A percentile compares a stretch with the other conserved stretches of the same genome.
Conservation (phyloP, 2,797 vertebrate genomes). For the Catamblyrhynchus diadema region DNA sequence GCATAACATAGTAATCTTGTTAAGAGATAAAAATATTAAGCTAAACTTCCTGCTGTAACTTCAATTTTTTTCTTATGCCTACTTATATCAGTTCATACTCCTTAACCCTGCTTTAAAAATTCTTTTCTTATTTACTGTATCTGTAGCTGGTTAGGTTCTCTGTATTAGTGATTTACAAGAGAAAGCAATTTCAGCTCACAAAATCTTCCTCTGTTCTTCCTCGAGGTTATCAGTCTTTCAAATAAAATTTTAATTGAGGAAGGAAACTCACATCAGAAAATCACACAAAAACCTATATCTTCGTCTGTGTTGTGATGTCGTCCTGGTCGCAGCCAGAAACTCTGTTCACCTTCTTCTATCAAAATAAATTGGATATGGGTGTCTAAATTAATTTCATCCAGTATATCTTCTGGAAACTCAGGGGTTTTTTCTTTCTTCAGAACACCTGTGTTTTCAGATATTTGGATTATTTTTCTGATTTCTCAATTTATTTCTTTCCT, state of each 20-base stretch:
- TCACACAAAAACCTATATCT: constrained; percentile 24
- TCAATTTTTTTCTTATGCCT: neutral
- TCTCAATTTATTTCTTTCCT: neutral
- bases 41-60: neutral
- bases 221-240: neutral
- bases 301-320: constrained; percentile 21
- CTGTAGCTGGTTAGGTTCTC: neutral
- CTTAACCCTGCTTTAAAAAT: neutral
- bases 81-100: neutral
- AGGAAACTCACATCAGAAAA: constrained; percentile 29
- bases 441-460: constrained; percentile 39
- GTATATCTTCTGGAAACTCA: constrained; percentile 20
- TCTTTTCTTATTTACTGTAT: neutral
- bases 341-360: constrained; percentile 12
- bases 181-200: neutral
- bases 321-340: neutral
- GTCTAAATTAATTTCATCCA: constrained; percentile 39
- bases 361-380: constrained; percentile 25
- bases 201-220: neutral
- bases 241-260: constrained; percentile 31
- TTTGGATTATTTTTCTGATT: constrained; percentile 1
- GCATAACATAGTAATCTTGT: neutral
- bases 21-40: neutral
- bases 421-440: neutral
- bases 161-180: neutral